Conservation (phyloP, 1,140 invertebrate genomes). For the Drosophila ercepeae region DNA sequence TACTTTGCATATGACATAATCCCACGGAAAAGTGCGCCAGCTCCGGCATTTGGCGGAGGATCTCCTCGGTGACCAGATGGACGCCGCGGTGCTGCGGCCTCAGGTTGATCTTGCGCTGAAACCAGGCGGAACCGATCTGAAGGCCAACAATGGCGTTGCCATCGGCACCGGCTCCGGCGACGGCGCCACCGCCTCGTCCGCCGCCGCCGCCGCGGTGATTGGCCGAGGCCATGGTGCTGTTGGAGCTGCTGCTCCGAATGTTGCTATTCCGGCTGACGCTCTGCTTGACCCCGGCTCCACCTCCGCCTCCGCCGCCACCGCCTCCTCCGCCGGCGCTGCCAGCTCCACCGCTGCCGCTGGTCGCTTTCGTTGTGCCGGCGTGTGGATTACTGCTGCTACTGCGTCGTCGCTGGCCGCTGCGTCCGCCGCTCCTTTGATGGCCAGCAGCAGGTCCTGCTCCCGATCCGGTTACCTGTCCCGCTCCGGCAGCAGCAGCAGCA, state of each 20-base stretch:
- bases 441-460: slow-evolving; percentile 22
- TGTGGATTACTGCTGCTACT: slow-evolving; percentile 83
- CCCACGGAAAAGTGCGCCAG: slow-evolving; percentile 96
- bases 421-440: slow-evolving; percentile 60
- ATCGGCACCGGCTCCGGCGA: slow-evolving; percentile 86
- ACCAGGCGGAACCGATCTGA: slow-evolving; percentile 97
- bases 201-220: slow-evolving; percentile 86
- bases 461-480: slow-evolving; percentile 27
- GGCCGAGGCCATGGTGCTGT: slow-evolving; percentile 83
- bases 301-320: slow-evolving; percentile 63
- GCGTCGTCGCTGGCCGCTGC: slow-evolving; percentile 78
- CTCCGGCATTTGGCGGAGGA: slow-evolving; percentile 96
- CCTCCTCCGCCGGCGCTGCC: slow-evolving; percentile 75
- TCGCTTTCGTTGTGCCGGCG: slow-evolving; percentile 79
- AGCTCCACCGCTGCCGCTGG: slow-evolving; percentile 80
- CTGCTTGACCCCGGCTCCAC: slow-evolving; percentile 68
- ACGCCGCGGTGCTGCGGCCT: slow-evolving; percentile 96
- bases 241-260: slow-evolving; percentile 83
- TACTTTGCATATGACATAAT: slow-evolving; percentile 97
- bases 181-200: slow-evolving; percentile 84
- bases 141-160: slow-evolving; percentile 86
- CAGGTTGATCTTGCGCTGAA: slow-evolving; percentile 97
- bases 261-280: slow-evolving; percentile 83
- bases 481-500: slow-evolving; percentile 44
- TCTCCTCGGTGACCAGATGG: slow-evolving; percentile 97